Conservation (phyloP, 2,888 invertebrate genomes). For the Nemotelus nigrinus region DNA sequence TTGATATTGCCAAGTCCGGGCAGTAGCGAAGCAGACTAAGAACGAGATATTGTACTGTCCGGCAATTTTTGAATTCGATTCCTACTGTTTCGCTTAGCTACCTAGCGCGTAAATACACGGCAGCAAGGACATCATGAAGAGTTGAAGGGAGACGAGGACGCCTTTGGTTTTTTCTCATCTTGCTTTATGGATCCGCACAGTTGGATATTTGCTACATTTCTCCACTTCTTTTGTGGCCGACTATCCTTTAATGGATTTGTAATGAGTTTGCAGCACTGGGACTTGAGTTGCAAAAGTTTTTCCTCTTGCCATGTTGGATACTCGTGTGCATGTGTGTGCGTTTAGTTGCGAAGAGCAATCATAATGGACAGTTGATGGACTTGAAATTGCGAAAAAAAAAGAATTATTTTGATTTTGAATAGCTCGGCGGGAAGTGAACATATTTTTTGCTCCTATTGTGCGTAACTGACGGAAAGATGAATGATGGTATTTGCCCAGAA, state of each 20-base stretch:
- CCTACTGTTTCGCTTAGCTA: slow-evolving; percentile 44
- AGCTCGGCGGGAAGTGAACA: slow-evolving; percentile 13
- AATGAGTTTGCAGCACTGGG: slow-evolving; percentile 49
- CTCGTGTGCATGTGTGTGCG: not conserved
- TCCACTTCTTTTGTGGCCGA: slow-evolving; percentile 39
- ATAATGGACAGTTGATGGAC: slow-evolving; percentile 47
- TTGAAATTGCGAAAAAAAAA: slow-evolving; percentile 22
- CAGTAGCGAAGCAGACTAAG: not conserved
- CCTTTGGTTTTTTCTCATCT: slow-evolving; percentile 7
- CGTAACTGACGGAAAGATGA: not conserved
- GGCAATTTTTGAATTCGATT: slow-evolving; percentile 7
- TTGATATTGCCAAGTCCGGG: not conserved
- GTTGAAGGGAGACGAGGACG: slow-evolving; percentile 33
- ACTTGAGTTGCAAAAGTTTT: slow-evolving; percentile 40
- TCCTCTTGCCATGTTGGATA: not conserved
- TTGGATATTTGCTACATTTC: slow-evolving; percentile 40
- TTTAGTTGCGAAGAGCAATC: slow-evolving; percentile 27
- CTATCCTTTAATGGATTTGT: slow-evolving; percentile 51
- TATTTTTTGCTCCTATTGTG: not conserved
- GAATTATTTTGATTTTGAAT: slow-evolving; percentile 35
- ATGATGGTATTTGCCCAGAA: slow-evolving; percentile 7
- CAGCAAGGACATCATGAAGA: slow-evolving; percentile 39
- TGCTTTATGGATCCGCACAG: slow-evolving; percentile 29
- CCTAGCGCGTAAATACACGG: slow-evolving; percentile 26
- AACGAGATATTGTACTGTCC: slow-evolving; percentile 26